Conservation (phyloP, 1,140 invertebrate genomes). For the Batillaria attramentaria region DNA sequence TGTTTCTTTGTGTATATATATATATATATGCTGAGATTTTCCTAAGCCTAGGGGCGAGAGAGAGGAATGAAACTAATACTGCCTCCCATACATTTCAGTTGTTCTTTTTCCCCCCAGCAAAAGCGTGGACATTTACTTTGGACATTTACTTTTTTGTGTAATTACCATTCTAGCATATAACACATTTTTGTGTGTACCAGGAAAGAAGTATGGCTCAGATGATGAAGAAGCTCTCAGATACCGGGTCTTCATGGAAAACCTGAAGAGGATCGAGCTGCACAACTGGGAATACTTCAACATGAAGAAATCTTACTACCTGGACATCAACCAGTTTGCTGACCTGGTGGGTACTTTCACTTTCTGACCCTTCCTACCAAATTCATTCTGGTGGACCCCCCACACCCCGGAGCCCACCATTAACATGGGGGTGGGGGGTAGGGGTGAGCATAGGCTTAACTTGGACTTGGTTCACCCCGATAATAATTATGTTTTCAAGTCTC, state of each 20-base stretch:
- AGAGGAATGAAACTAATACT: not conserved
- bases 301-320: conserved; percentile 61
- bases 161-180: not conserved
- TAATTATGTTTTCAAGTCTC: too few species aligned
- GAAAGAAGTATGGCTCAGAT: conserved; percentile 40
- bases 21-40: not conserved
- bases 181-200: conserved; percentile 26
- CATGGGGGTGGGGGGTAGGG: too few species aligned
- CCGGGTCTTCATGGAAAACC: conserved; percentile 55
- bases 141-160: not conserved
- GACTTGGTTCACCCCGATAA: too few species aligned
- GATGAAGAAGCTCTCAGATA: conserved; percentile 43
- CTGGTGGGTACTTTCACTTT: conserved; percentile 53
- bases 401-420: too few species aligned
- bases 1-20: not conserved
- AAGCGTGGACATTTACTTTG: not conserved
- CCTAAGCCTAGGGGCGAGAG: not conserved
- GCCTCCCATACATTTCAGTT: not conserved
- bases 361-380: too few species aligned
- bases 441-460: too few species aligned
- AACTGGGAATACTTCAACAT: conserved; percentile 57
- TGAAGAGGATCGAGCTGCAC: conserved; percentile 59
- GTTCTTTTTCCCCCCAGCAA: not conserved
- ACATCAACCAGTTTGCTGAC: conserved; percentile 66
- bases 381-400: too few species aligned